These are phyloP conservation scores for Mastigias papua DNA, from an alignment of 30 jellyfish, hydroid and myxozoan genomes.

Conservation along the genomic window DNA sequence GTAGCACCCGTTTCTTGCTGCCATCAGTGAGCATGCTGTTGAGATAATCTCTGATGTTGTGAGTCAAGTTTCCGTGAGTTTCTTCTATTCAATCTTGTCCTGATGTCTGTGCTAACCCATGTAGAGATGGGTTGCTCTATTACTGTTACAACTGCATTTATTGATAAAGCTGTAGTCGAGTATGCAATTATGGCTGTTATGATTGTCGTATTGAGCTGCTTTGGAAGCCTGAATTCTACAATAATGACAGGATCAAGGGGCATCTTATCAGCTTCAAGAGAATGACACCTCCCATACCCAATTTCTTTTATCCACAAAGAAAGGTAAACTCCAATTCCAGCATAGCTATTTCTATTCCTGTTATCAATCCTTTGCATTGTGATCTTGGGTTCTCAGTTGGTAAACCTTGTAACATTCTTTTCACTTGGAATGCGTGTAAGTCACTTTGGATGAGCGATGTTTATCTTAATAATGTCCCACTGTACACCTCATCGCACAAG, in stretches of 20 bases:
- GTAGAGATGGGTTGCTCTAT: constrained; percentile 40
- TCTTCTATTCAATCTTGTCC: constrained; percentile 34
- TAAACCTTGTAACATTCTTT: not conserved
- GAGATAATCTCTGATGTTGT: too few species aligned
- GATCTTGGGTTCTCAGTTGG: constrained; percentile 50
- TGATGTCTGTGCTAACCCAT: constrained; percentile 53
- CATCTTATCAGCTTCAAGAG: constrained; percentile 74
- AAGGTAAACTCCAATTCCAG: constrained; percentile 75
- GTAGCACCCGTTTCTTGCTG: too few species aligned
- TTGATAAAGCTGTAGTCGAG: constrained; percentile 33
- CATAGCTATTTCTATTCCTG: constrained; percentile 10
- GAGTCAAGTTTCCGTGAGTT: too few species aligned
- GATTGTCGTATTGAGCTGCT: constrained; percentile 51
- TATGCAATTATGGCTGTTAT: constrained; percentile 40
- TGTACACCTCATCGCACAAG: too few species aligned
- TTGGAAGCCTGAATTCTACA: constrained; percentile 17
- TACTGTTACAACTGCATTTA: constrained; percentile 74
- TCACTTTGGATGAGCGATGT: too few species aligned
- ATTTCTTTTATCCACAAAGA: constrained; percentile 52
- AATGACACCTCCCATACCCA: constrained; percentile 74
- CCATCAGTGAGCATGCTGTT: too few species aligned
- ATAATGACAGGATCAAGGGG: constrained; percentile 8
- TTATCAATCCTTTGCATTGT: constrained; percentile 49
- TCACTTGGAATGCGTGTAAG: constrained; percentile 22
- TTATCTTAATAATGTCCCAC: too few species aligned